Base-by-base conservation (phyloP, 2,113 vertebrate genomes). In the Accipiter virgatus region DNA sequence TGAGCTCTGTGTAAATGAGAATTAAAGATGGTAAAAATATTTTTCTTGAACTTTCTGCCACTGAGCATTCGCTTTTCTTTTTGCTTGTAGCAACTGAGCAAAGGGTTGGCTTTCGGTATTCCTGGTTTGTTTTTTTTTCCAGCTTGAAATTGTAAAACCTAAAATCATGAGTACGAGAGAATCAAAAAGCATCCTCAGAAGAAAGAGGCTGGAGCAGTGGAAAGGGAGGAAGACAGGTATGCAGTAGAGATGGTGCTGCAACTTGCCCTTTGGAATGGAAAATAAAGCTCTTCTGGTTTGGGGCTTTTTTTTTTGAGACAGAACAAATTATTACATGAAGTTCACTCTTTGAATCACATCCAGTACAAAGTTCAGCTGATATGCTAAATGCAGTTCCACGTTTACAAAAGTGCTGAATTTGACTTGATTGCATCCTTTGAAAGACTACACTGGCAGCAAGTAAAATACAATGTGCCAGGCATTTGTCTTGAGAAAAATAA, bases 241-340 rank as follows among this genome's bases (percentile, higher is more conserved):
- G 67, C 71, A 74, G 53, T 32, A 45, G 67, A 78, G 67, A 71
- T 66, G 27, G 47, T 95, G 90, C 95, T 92, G 50, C 67, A 88
- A 82, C 82, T 93, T 91, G 89, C 84, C 94, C 88, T 95, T 95
- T 94, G 93, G 82, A 96, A 85, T 7, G 19, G 85, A 95, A 85
- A 95, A 90, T 68, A 79, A 91, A 93, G 34, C 40, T 91, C 21
- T 86, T 20, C 7, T 17, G 3, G 42, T 86, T 88, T 77, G 63
- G 48, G 52, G 40, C 1, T 1, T 17, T 71, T 45, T 52, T 29
- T 17, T 91, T 65, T 58, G 68, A 92, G 81, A 77, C 56, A 93
- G 75, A 87, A 93, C 84, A 96, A 96, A 97, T 96, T 91, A 94
- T 91, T 95, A 88, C 62, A 68, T 0, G 1, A 55, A 90, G 42